Evolutionary conservation across 1,140 invertebrate genomes (phyloP).

Genomic region (Wiebesia pumilae): DNA sequence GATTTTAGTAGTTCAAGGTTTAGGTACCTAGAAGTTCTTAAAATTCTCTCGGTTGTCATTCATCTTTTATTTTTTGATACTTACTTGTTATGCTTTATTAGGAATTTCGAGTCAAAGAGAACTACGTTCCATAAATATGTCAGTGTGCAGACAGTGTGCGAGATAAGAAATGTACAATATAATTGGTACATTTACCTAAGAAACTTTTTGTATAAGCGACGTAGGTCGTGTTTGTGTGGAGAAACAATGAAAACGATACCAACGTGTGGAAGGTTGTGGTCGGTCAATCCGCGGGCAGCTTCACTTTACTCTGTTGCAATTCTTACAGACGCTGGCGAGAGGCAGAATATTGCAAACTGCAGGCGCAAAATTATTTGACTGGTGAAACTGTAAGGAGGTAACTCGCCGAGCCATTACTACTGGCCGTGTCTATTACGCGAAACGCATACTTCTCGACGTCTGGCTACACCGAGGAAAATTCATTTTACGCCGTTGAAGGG

Average conservation of each 20-base stretch:
- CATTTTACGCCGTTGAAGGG: slow-evolving; percentile 18
- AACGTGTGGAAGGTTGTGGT: neutral
- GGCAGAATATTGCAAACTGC: too few relatives aligned
- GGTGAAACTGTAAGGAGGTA: slow-evolving; percentile 18
- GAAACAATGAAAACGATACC: neutral
- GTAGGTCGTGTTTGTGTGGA: too few relatives aligned
- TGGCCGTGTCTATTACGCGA: neutral
- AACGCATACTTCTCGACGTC: neutral
- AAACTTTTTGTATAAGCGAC: neutral
- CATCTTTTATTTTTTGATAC: neutral
- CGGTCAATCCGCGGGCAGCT: neutral
- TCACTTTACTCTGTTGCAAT: neutral
- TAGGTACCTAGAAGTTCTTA: too few relatives aligned
- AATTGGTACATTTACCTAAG: neutral
- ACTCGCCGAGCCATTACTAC: neutral
- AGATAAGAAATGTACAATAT: neutral
- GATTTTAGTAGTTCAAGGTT: too few relatives aligned
- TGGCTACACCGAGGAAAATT: neutral
- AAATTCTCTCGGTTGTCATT: too few relatives aligned
- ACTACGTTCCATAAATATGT: neutral
- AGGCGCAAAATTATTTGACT: slow-evolving; percentile 39
- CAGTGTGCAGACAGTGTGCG: too few relatives aligned
- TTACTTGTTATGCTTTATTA: neutral
- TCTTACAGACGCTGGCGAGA: too few relatives aligned
- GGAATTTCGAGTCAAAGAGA: neutral